phyloP scores from a whole-genome alignment of 2,113 vertebrate species.

The Anser brachyrhynchus region DNA sequence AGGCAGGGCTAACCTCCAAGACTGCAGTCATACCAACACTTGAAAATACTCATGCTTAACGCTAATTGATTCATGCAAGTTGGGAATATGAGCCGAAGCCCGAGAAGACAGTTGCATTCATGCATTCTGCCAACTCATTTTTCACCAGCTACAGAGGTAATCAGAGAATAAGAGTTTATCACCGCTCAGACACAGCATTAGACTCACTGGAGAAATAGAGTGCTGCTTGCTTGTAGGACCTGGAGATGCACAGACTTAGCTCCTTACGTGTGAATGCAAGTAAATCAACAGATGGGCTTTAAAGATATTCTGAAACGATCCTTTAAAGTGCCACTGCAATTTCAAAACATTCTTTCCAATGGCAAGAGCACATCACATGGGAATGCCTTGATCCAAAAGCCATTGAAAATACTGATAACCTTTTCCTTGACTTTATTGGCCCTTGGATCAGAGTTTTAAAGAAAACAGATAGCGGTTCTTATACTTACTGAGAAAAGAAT shows the following conservation, averaged over 20 bases:
- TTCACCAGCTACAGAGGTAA: not conserved
- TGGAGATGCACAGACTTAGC: not conserved
- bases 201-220: not conserved
- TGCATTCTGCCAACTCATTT: not conserved
- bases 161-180: not conserved
- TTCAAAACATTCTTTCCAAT: not conserved
- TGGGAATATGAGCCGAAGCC: not conserved
- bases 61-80: not conserved
- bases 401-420: not conserved
- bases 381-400: not conserved
- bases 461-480: not conserved
- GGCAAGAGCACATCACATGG: not conserved
- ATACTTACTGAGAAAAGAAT: not conserved
- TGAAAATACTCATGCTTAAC: not conserved
- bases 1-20: not conserved
- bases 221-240: not conserved
- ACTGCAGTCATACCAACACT: not conserved
- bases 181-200: not conserved
- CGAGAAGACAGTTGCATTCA: not conserved
- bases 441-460: not conserved
- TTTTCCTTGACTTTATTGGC: not conserved
- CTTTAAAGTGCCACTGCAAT: not conserved
- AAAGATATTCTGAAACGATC: not conserved
- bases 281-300: not conserved
- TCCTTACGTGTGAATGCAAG: not conserved